Conservation (phyloP, 2,113 vertebrate genomes). For the Pteropus alecto region DNA sequence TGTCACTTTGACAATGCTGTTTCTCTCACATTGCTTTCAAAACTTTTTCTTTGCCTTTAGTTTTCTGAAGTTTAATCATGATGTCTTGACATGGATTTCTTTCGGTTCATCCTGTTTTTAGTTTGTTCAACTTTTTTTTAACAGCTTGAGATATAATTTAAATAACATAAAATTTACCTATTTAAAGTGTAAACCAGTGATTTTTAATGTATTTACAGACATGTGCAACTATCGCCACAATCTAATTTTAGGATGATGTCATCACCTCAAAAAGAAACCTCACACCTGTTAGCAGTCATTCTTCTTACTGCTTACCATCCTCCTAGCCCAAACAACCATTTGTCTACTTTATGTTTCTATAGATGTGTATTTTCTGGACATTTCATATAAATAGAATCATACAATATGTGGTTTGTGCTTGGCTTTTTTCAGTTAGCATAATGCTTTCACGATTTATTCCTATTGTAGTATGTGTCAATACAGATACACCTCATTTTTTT, state of each 20-base stretch:
- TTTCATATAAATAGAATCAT: background rate
- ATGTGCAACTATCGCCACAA: background rate
- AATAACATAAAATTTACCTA: background rate
- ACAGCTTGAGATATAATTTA: slow-evolving; percentile 2
- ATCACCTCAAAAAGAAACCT: background rate
- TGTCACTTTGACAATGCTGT: background rate
- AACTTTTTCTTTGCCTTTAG: background rate
- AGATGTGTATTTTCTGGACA: background rate
- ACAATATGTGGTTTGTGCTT: background rate
- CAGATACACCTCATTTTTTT: background rate
- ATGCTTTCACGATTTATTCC: background rate
- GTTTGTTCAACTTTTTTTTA: background rate
- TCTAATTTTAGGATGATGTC: background rate
- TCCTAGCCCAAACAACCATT: background rate
- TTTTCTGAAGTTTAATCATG: background rate
- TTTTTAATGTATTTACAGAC: background rate
- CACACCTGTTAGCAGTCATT: background rate
- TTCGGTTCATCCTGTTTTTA: background rate
- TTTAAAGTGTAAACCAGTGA: background rate
- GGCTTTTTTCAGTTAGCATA: background rate
- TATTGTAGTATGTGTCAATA: background rate
- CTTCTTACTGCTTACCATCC: background rate
- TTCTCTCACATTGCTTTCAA: background rate
- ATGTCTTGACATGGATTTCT: background rate
- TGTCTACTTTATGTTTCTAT: background rate